These are phyloP conservation scores for Coleophora flavipennella DNA, from an alignment of 2,888 invertebrate genomes.

Conservation along the genomic window DNA sequence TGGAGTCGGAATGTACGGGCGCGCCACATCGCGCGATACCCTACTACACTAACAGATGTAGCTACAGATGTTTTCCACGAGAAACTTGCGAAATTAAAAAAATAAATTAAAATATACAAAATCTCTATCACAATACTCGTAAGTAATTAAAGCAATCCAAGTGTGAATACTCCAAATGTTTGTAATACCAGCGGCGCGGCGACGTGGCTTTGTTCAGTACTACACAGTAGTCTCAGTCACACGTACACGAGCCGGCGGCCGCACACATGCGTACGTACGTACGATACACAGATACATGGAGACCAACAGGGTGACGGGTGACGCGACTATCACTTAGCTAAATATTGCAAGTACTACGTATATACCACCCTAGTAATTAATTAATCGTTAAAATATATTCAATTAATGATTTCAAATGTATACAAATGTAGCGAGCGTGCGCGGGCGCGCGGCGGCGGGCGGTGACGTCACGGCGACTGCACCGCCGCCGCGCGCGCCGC, in stretches of 20 bases:
- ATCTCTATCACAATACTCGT: slow-evolving; percentile 74
- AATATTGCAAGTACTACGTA: slow-evolving; percentile 63
- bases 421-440: slow-evolving; percentile 36
- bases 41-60: slow-evolving; percentile 58
- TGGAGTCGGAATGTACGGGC: no score
- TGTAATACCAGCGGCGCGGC: slow-evolving; percentile 59
- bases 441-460: slow-evolving; percentile 30
- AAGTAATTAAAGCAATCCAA: slow-evolving; percentile 73
- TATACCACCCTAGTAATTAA: slow-evolving; percentile 48
- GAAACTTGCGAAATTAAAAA: slow-evolving; percentile 68
- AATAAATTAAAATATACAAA: slow-evolving; percentile 74
- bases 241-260: no score
- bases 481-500: slow-evolving; percentile 4
- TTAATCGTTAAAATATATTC: slow-evolving; percentile 49
- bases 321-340: slow-evolving; percentile 54
- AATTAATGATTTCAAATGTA: slow-evolving; percentile 48
- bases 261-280: slow-evolving; percentile 45
- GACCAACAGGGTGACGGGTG: slow-evolving; percentile 44
- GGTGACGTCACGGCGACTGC: neutral
- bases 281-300: slow-evolving; percentile 36
- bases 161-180: slow-evolving; percentile 69
- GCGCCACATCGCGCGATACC: slow-evolving; percentile 64
- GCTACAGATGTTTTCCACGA: slow-evolving; percentile 54
- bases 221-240: slow-evolving; percentile 52
- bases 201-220: slow-evolving; percentile 27